Conservation (phyloP, 1,140 invertebrate species). For the Melitaea cinxia region DNA sequence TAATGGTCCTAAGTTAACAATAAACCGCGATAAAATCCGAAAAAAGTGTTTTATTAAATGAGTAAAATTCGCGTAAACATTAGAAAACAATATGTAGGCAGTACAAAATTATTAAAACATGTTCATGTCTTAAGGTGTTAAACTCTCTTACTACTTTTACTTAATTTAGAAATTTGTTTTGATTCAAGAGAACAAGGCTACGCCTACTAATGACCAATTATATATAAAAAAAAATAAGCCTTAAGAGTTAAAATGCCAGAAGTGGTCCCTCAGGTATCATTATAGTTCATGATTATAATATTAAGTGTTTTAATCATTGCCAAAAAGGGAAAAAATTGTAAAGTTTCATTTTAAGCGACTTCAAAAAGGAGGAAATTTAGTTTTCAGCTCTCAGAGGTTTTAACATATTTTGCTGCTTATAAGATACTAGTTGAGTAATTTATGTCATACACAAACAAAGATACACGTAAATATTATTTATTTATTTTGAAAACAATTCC, state of each 20-base stretch:
- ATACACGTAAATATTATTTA: too few relatives aligned
- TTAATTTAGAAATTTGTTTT: conserved; percentile 3
- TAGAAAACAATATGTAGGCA: too few relatives aligned
- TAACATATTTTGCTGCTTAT: too few relatives aligned
- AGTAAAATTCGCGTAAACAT: too few relatives aligned
- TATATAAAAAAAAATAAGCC: conserved; percentile 3
- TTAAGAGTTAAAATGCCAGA: not conserved
- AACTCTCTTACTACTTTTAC: not conserved
- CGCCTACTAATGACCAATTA: conserved; percentile 11
- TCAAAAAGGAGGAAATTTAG: not conserved
- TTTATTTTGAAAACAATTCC: too few relatives aligned
- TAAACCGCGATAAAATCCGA: too few relatives aligned
- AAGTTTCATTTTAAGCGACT: not conserved
- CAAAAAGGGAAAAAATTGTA: not conserved
- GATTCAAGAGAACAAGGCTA: not conserved
- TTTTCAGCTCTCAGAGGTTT: not conserved
- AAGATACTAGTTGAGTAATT: too few relatives aligned
- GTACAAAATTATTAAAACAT: too few relatives aligned
- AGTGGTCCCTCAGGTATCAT: not conserved
- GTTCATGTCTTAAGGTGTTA: too few relatives aligned
- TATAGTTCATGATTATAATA: conserved; percentile 9
- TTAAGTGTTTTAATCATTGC: not conserved
- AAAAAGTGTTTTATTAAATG: too few relatives aligned
- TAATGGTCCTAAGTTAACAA: too few relatives aligned
- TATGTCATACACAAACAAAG: too few relatives aligned